A percentile compares a stretch with the other conserved stretches of the same genome.
Conservation (phyloP, 2,797 vertebrate genomes). For the Brotula barbata region DNA sequence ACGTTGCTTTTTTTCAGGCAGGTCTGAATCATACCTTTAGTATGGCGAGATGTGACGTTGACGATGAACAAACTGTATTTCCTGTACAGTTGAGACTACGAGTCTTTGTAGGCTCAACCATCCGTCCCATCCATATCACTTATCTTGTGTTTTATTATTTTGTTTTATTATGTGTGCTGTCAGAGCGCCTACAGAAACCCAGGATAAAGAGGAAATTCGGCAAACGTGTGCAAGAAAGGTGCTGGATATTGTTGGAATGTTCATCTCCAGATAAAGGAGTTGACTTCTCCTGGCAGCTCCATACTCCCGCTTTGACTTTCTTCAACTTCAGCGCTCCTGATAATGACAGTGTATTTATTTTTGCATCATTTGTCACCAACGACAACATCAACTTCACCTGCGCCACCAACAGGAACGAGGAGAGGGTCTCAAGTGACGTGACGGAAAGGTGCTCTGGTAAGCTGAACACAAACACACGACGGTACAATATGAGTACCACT, state of each 20-base stretch:
- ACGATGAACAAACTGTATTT: too few relatives aligned
- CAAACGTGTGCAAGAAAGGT: rapidly evolving
- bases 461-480: too few relatives aligned
- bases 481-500: too few relatives aligned
- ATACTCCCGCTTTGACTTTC: rapidly evolving
- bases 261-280: rapidly evolving
- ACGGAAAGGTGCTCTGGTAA: constrained; percentile 31
- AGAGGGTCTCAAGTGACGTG: rapidly evolving
- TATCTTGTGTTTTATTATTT: not conserved
- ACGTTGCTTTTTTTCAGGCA: too few relatives aligned
- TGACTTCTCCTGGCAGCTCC: constrained; percentile 27
- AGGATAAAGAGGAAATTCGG: rapidly evolving
- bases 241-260: constrained; percentile 31
- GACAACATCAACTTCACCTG: constrained; percentile 22
- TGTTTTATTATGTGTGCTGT: not conserved
- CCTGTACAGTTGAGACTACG: too few relatives aligned
- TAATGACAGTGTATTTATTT: rapidly evolving
- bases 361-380: not conserved
- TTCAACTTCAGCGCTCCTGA: rapidly evolving
- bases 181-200: constrained; percentile 53
- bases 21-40: too few relatives aligned
- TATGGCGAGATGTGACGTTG: too few relatives aligned
- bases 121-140: too few relatives aligned
- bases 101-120: too few relatives aligned
- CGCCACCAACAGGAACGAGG: not conserved